These are phyloP conservation scores for Eurystomus gularis DNA, from an alignment of 2,113 vertebrate species.

Conservation along the genomic window DNA sequence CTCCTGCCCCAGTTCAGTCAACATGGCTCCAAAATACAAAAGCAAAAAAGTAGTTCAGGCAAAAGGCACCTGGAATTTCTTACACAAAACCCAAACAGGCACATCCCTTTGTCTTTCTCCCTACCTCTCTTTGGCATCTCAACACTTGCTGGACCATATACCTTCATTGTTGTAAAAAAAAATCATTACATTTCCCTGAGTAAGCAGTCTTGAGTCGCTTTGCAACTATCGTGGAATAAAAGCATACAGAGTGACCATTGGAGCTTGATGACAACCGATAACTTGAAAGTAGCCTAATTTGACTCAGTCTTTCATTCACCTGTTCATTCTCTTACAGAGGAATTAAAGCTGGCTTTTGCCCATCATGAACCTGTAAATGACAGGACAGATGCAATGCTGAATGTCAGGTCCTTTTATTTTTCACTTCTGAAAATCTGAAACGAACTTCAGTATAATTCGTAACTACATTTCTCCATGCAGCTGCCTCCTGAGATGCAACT, in stretches of 20 bases:
- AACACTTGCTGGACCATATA: not conserved
- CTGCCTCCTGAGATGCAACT: slow-evolving; percentile 81
- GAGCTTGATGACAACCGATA: not conserved
- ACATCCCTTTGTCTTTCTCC: not conserved
- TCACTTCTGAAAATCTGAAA: not conserved
- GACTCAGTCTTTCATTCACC: not conserved
- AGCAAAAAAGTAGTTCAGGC: not conserved
- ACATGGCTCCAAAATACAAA: not conserved
- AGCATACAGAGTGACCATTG: not conserved
- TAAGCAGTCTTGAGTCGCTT: not conserved
- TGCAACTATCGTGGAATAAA: not conserved
- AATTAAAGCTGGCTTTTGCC: not conserved
- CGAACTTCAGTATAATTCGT: not conserved
- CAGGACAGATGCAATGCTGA: not conserved
- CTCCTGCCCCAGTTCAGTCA: not conserved
- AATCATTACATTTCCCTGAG: not conserved
- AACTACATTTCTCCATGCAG: slow-evolving; percentile 36
- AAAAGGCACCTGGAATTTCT: not conserved
- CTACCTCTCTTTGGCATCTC: not conserved
- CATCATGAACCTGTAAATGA: not conserved
- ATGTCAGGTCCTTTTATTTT: not conserved
- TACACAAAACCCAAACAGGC: not conserved
- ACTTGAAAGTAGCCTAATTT: not conserved
- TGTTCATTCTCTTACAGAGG: not conserved
- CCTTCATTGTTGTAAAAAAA: not conserved